phyloP scores from a whole-genome alignment of 2,113 vertebrate species.

The Trochalopteron elliotii region DNA sequence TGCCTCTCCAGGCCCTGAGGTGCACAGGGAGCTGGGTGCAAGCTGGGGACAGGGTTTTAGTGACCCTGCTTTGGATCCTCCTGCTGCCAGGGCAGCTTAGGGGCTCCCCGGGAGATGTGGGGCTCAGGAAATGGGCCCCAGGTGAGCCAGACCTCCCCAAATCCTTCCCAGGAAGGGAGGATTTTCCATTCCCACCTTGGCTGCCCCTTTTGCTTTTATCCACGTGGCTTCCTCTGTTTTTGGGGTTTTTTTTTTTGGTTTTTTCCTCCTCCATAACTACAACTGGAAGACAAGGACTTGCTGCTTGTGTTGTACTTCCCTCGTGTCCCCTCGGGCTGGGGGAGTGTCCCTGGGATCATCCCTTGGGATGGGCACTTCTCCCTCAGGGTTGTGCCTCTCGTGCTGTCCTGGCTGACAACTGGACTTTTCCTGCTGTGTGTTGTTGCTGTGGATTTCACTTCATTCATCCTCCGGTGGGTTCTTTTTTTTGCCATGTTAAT shows the following conservation, averaged over 20 bases:
- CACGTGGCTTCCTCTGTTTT: rapidly evolving
- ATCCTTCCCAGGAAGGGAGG: background rate
- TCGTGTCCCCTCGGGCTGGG: rapidly evolving
- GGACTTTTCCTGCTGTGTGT: background rate
- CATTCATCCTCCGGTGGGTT: background rate
- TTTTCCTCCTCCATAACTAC: background rate
- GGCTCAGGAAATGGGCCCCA: rapidly evolving
- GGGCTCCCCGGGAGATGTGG: background rate
- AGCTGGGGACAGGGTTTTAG: background rate
- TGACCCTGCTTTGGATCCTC: background rate
- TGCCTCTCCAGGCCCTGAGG: background rate
- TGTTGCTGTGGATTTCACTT: constrained; percentile 18
- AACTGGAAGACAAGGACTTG: background rate
- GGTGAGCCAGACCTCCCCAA: background rate
- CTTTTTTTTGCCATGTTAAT: background rate
- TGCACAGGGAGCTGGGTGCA: background rate
- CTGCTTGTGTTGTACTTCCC: background rate
- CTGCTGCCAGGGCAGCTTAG: background rate
- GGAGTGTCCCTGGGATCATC: background rate
- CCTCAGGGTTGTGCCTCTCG: background rate
- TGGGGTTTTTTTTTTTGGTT: background rate
- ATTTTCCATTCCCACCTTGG: background rate
- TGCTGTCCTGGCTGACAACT: background rate
- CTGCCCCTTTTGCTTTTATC: background rate
- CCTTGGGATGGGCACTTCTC: background rate